phyloP scores from a whole-genome alignment of 2,888 invertebrate species.

The Tachina lurida region DNA sequence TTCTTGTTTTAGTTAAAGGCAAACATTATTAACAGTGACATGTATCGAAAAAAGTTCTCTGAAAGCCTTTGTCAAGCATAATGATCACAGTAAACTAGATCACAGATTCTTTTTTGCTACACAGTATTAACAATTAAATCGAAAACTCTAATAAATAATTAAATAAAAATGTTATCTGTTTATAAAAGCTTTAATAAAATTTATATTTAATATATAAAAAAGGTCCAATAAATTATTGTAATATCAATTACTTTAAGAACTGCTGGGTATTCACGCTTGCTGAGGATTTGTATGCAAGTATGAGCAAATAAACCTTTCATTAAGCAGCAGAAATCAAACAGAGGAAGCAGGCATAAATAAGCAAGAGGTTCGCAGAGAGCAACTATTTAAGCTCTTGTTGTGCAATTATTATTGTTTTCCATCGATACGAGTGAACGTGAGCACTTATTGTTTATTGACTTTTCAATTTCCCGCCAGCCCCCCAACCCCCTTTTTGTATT shows the following conservation, averaged over 20 bases:
- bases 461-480: no score
- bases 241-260: background rate
- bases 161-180: background rate
- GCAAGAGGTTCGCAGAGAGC: background rate
- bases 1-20: no score
- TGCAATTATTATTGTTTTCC: conserved; percentile 7
- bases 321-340: background rate
- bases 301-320: background rate
- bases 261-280: background rate
- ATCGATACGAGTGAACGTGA: conserved; percentile 19
- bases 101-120: no score
- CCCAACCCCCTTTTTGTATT: no score
- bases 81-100: no score
- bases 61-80: no score
- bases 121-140: background rate
- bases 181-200: background rate
- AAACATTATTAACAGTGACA: no score
- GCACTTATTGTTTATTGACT: conserved; percentile 10
- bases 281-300: background rate
- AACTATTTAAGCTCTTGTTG: conserved; percentile 4
- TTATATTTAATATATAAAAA: no score
- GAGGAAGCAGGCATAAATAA: background rate
- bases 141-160: background rate
- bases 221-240: background rate
- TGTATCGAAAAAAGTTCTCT: no score